Percentiles rank a stretch among this genome's conserved stretches.
These are phyloP conservation scores for Muscicapa comitata DNA, from an alignment of 2,797 vertebrate genomes.

Conservation along the genomic window DNA sequence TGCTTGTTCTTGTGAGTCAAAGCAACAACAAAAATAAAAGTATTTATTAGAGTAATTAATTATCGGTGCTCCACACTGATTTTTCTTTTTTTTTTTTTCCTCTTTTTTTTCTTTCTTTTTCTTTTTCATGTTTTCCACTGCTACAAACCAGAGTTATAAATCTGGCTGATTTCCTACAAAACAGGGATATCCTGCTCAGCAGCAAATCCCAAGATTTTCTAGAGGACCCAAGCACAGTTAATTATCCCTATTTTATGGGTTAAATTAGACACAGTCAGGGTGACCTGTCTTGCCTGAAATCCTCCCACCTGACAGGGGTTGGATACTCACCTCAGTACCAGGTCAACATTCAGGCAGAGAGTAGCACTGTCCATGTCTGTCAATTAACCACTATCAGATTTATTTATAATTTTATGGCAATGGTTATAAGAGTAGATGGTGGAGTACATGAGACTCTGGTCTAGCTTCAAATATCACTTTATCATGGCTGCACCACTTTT, in stretches of 20 bases:
- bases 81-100: neutral
- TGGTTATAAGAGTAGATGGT: neutral
- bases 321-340: neutral
- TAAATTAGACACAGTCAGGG: neutral
- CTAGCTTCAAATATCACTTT: neutral
- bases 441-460: neutral
- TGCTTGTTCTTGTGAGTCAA: neutral
- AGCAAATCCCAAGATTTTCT: neutral
- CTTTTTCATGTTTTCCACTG: neutral
- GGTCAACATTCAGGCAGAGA: neutral
- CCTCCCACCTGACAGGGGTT: neutral
- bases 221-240: neutral
- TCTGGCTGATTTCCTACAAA: neutral
- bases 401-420: neutral
- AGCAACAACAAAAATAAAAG: neutral
- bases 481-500: neutral
- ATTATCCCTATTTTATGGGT: neutral
- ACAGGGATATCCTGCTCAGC: neutral
- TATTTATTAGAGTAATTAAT: neutral
- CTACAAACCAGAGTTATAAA: neutral
- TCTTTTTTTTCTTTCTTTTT: neutral
- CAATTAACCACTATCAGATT: neutral
- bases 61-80: neutral
- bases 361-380: neutral
- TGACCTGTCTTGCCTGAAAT: neutral